Conservation (phyloP, 2,888 invertebrate genomes). For the Harpagoxenus sublaevis region DNA sequence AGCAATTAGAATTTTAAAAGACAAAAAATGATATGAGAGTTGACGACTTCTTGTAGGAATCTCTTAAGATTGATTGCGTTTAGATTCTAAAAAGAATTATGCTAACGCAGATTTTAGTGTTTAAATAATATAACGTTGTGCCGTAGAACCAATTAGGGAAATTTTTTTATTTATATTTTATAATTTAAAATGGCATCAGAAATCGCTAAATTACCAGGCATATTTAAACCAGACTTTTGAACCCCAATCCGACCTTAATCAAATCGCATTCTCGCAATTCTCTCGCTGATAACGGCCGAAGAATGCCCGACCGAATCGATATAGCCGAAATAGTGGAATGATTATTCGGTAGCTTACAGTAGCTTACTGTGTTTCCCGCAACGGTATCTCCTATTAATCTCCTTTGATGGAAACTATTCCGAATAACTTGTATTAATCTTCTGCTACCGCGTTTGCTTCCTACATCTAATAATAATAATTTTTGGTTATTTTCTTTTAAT, state of each 20-base stretch:
- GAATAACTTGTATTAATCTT: slow-evolving; percentile 47
- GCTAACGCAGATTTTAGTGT: background rate
- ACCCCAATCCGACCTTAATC: background rate
- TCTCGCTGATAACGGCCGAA: slow-evolving; percentile 22
- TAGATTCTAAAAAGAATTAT: background rate
- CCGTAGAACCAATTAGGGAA: background rate
- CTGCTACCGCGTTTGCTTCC: background rate
- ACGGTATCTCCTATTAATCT: slow-evolving; percentile 37
- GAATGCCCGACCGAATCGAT: slow-evolving; percentile 13
- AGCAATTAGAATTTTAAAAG: background rate
- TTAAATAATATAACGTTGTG: background rate
- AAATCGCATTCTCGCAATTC: slow-evolving; percentile 40
- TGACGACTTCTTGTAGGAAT: background rate
- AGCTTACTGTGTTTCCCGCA: slow-evolving; percentile 33
- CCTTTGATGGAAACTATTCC: slow-evolving; percentile 46
- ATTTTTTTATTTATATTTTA: background rate
- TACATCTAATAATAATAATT: background rate
- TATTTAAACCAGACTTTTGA: slow-evolving; percentile 11
- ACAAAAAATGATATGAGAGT: background rate
- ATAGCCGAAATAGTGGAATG: slow-evolving; percentile 40
- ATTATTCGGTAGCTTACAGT: slow-evolving; percentile 31
- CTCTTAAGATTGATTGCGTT: background rate
- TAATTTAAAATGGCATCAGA: background rate
- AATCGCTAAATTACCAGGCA: background rate
- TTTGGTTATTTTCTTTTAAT: background rate